Base-by-base conservation (phyloP, 2,888 invertebrate genomes). In the Nomada fucata region DNA sequence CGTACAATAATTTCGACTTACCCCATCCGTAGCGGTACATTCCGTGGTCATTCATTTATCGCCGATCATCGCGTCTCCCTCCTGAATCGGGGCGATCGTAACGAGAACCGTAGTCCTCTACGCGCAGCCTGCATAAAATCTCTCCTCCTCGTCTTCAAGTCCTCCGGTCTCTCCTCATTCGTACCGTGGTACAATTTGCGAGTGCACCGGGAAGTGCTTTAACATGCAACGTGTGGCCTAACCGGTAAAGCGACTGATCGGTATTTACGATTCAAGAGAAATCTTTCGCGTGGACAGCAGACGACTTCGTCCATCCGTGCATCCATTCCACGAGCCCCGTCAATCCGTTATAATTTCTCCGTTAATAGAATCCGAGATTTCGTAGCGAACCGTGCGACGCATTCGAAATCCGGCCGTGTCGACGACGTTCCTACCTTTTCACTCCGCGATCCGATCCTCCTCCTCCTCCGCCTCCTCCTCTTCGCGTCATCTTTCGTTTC, bases 271-370 rank as follows among this genome's bases (percentile, higher is more conserved):
- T 91, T 91, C 91, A 91, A 88, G 91, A 91, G 91, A 91, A 91
- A 91, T 90, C 89, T 89, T 89, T 86, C 87, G 83, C 85, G 53
- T 79, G 84, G 78, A 69, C 60, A 81, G 55, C 82, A 77, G 70
- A 47, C 67, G 79, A 68, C 85, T 84, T 69, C 85, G 82, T 80
- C 84, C 86, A 83, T 84, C 80, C 83, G 79, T 79, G 85, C 84
- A 78, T 86, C 79, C 84, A 85, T 87, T 84, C 86, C 83, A 15
- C 11, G 47, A 47, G 15, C 13, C 85, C 90, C 90, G 91, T 92
- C 91, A 91, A 91, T 92, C 93, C 93, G 93, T 93, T 93, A 93
- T 93, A 93, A 93, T 93, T 93, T 93, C 93, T 92, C 92, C 92
- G 93, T 91, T 93, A 93, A 92, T 93, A 92, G 93, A 93, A 93